Evolutionary conservation across 2,113 vertebrate genomes (phyloP), one percentile per base, ranked within the genome.

Genomic region (Chaetorhynchus papuensis): DNA sequence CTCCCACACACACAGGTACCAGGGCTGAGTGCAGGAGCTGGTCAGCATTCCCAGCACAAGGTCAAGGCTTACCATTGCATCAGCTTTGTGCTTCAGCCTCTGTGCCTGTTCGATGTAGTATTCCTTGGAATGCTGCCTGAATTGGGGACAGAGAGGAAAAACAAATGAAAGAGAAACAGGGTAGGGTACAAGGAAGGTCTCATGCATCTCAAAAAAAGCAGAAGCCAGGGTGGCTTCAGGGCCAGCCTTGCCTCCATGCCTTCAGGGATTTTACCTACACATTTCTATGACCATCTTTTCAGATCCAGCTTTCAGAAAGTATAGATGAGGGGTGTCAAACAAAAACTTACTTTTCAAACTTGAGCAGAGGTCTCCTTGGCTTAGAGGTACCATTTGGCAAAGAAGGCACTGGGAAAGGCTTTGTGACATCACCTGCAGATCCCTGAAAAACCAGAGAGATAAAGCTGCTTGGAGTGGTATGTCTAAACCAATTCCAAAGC

Each of bases 31-130:
- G 24, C 30, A 59, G 57, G 19, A 88, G 35, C 22, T 56, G 12
- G 27, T 33, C 37, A 54, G 35, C 21, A 8, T 30, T 45, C 59
- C 41, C 13, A 78, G 57, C 35, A 57, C 30, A 35, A 18, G 27
- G 13, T 15, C 42, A 39, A 76, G 27, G 94, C 97, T 97, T 93
- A 99, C 99, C 98, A 98, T 99, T 68, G 98, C 98, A 72, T 99
- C 99, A n/a, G 99, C 99, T 98, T 98, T 99, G 97, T 99, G 98
- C 98, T 99, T 99, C 93, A 99, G 97, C 93, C 89, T 99, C 95
- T 99, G 99, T 83, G 99, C 99, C 96, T 99, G 99, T 94, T 98
- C 99, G 59, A 99, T 98, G 92, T 99, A 98, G 95, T 99, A 97
- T 86, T 99, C 99, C 30, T 98, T 96, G 13, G 98, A 96, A 91